Conservation (phyloP, 2,888 invertebrate species). For the Rhingia campestris region DNA sequence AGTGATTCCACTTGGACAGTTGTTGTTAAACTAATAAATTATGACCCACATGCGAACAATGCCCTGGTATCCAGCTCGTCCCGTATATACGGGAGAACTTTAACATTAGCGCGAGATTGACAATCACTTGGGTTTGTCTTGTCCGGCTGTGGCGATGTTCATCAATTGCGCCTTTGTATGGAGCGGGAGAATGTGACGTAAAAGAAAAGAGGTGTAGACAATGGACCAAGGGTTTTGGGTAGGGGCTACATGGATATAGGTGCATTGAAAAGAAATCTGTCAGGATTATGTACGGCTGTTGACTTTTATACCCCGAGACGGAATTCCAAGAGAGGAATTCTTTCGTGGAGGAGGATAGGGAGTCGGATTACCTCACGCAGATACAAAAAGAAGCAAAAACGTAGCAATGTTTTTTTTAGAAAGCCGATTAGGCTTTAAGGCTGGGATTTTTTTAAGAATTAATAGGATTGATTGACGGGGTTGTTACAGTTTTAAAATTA, state of each 20-base stretch:
- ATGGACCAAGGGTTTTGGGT: background rate
- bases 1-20: conserved; percentile 65
- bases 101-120: conserved; percentile 11
- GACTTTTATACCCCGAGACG: conserved; percentile 39
- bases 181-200: conserved; percentile 11
- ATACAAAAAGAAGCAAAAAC: conserved; percentile 21
- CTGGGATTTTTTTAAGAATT: background rate
- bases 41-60: conserved; percentile 72
- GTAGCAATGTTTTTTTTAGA: conserved; percentile 4
- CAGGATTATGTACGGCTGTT: conserved; percentile 62
- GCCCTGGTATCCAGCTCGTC: conserved; percentile 34
- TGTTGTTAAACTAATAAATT: conserved; percentile 68
- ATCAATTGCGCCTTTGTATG: conserved; percentile 47
- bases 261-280: conserved; percentile 47
- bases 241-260: background rate
- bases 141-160: conserved; percentile 39
- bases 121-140: conserved; percentile 22
- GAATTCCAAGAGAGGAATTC: conserved; percentile 49
- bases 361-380: conserved; percentile 13
- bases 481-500: too few species aligned
- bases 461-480: too few species aligned
- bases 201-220: background rate
- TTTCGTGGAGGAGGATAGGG: conserved; percentile 29
- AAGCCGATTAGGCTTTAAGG: background rate
- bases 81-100: conserved; percentile 16